Evolutionary conservation across 30 jellyfish, hydroid and myxozoan genomes (phyloP), one percentile per base, ranked within the genome.

Genomic region (Rhopilema esculentum): DNA sequence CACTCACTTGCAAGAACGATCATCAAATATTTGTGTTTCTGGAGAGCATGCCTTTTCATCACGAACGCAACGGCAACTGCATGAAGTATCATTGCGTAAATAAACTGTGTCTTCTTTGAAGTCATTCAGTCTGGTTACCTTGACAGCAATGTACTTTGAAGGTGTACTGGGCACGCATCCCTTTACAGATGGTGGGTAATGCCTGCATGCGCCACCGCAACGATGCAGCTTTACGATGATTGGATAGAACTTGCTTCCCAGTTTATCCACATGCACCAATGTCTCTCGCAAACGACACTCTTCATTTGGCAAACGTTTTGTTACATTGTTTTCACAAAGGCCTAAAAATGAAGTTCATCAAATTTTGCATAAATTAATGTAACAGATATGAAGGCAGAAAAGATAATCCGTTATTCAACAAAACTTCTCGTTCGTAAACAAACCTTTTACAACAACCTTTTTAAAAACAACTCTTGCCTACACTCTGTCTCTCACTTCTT

Each of bases 171-270:
- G 69, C 40, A 62, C 79, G 68, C 94, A 85, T 64, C 40, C 62
- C 75, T 75, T 65, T 25, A 24, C 83, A 8, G 76, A 22, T 4
- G 94, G 88, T 24, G 79, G 94, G 12, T n/a, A 20, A 31, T 26
- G 33, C 12, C 32, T 15, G 61, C 94, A 85, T 48, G 83, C 29
- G 1, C 94, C 94, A 0, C 88, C 88, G 30, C 94, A 85, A 20
- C 86, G 88, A 33, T 85, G 83, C 0, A 85, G 84, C 28, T 74
- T 76, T 16, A 85, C 94, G 51, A 85, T 83, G 78, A 85, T n/a
- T n/a, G 94, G 94, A 29, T 21, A 65, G 49, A 72, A 85, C 32
- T 33, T 79, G 69, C 79, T 72, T 40, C 69, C 50, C 15, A 16
- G 52, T 4, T 85, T 21, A 23, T 75, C 88, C 62, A 85, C 88